Conservation (phyloP, 1,140 invertebrate species). For the Drosophila prosaltans region DNA sequence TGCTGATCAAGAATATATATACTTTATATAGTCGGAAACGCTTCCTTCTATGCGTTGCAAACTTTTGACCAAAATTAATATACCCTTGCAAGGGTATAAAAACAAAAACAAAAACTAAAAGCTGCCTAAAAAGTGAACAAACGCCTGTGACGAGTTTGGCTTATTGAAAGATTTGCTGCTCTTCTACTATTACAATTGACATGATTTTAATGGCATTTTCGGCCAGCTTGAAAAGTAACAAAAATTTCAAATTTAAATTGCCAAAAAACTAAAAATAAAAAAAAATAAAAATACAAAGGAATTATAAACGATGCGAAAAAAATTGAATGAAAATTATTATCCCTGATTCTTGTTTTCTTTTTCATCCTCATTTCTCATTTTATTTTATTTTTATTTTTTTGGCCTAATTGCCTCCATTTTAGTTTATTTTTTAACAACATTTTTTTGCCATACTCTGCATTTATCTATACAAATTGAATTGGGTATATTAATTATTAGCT, state of each 20-base stretch:
- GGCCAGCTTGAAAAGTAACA: background rate
- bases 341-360: background rate
- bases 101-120: slow-evolving; percentile 41
- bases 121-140: slow-evolving; percentile 43
- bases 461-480: background rate
- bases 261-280: background rate
- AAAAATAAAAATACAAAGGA: background rate
- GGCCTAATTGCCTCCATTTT: background rate
- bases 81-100: no score
- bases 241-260: slow-evolving; percentile 5
- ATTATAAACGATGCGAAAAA: background rate
- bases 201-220: slow-evolving; percentile 63
- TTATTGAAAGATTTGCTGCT: slow-evolving; percentile 41
- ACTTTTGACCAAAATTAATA: no score
- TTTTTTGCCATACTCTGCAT: background rate
- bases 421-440: background rate
- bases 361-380: background rate
- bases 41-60: no score
- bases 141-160: slow-evolving; percentile 20
- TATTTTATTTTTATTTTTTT: background rate
- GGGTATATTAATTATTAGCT: no score
- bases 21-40: no score
- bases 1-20: no score
- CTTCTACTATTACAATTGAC: slow-evolving; percentile 59
- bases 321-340: background rate